Evolutionary conservation across 2,888 invertebrate species (phyloP).

Genomic region (Pterostichus niger): DNA sequence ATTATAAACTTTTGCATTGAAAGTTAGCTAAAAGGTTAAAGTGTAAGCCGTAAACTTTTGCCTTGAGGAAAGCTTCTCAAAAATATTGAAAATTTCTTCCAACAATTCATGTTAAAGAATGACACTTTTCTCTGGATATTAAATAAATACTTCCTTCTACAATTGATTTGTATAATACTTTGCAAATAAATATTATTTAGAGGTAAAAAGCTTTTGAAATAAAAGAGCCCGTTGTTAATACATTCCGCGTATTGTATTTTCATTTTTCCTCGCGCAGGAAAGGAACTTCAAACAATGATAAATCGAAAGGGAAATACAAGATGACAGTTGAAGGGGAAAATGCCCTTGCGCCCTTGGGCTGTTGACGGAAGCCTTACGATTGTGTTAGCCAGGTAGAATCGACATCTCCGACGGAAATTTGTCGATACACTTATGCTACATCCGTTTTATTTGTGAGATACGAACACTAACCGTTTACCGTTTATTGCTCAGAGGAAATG

Average conservation of each 20-base stretch:
- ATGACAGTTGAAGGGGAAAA: slow-evolving; percentile 34
- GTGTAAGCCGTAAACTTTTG: not conserved
- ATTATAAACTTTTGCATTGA: slow-evolving; percentile 60
- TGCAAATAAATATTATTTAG: not conserved
- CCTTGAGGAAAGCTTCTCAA: not conserved
- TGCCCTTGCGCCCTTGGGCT: slow-evolving; percentile 12
- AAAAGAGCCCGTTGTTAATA: slow-evolving; percentile 27
- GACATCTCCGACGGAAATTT: slow-evolving; percentile 6
- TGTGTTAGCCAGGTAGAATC: slow-evolving; percentile 45
- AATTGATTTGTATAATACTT: not conserved
- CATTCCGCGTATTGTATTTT: slow-evolving; percentile 25
- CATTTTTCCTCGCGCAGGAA: slow-evolving; percentile 31
- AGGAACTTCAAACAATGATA: slow-evolving; percentile 60
- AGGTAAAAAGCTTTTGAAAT: not conserved
- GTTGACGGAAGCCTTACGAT: slow-evolving; percentile 35
- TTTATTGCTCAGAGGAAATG: not conserved
- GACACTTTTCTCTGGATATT: too few relatives aligned
- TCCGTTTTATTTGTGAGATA: not conserved
- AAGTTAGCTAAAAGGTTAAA: slow-evolving; percentile 31
- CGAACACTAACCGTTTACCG: not conserved
- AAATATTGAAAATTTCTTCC: slow-evolving; percentile 25
- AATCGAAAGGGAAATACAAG: slow-evolving; percentile 64
- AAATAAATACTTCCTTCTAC: slow-evolving; percentile 2
- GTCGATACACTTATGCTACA: slow-evolving; percentile 21
- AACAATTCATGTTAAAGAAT: slow-evolving; percentile 22